Evolutionary conservation across 2,888 invertebrate species (phyloP), one percentile per base, ranked within the genome.

Genomic region (Hofmannophila pseudospretella): DNA sequence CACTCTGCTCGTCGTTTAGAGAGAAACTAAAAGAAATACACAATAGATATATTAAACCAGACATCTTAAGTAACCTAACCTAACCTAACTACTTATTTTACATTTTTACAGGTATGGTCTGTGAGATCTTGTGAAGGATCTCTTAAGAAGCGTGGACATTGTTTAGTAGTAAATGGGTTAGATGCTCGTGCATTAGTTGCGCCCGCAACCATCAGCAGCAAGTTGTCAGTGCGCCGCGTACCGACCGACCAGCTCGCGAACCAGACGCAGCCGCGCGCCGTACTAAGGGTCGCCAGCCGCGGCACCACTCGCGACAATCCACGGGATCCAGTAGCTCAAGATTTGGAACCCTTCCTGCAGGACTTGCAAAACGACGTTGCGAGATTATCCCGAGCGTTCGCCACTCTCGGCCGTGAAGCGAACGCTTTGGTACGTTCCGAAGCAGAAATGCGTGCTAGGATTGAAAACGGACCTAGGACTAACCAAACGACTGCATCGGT

Each of bases 81-180:
- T n/a, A n/a, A n/a, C n/a, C n/a, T n/a, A n/a, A n/a, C n/a, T n/a
- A n/a, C n/a, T n/a, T n/a, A n/a, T n/a, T n/a, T n/a, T n/a, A n/a
- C n/a, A n/a, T n/a, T n/a, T n/a, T n/a, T n/a, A n/a, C 55, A 86
- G 85, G 84, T 81, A 8, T 81, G 78, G 78, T 82, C 85, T 1
- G 84, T 84, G 20, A 63, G 79, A 50, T 72, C 81, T 4, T 86
- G 85, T 47, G 85, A 85, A 51, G 85, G 85, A 0, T 64, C 76
- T n/a, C 58, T 86, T 10, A 82, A 76, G 50, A 80, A 76, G 53
- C 74, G 81, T 20, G 76, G 74, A 0, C 80, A 76, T 47, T 78
- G 79, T 40, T 50, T 86, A 36, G 34, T 58, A n/a, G 71, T 82
- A 36, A 60, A 41, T 9, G 82, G 77, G 0, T 22, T 45, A 11